phyloP scores from a whole-genome alignment of 2,797 vertebrate species.

The Botia kubotai region DNA sequence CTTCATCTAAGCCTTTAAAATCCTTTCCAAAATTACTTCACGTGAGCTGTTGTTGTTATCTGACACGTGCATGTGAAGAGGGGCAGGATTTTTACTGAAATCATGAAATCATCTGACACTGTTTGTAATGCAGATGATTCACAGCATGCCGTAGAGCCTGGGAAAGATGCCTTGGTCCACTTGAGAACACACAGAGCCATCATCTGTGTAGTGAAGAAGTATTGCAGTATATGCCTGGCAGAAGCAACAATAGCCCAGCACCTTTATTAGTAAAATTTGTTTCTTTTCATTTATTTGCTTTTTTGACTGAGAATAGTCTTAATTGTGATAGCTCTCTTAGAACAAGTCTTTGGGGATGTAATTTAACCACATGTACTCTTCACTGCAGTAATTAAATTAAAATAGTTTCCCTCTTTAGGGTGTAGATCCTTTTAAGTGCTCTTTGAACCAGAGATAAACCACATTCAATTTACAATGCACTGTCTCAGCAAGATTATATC shows the following conservation, averaged over 20 bases:
- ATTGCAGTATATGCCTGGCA: not conserved
- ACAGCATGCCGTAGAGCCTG: not conserved
- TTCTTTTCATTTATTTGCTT: not conserved
- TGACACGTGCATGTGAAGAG: constrained; percentile 3
- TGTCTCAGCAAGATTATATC: constrained; percentile 58
- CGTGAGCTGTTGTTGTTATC: not conserved
- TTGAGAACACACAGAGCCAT: not conserved
- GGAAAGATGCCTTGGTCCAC: not conserved
- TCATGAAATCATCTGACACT: constrained; percentile 1
- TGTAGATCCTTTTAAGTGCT: constrained; percentile 75
- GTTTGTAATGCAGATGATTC: constrained; percentile 21
- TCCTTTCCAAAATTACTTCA: constrained; percentile 28
- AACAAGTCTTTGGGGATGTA: constrained; percentile 48
- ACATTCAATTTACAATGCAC: constrained; percentile 55
- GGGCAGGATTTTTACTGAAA: not conserved
- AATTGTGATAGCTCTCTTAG: not conserved
- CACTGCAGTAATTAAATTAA: constrained; percentile 64
- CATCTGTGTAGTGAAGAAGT: not conserved
- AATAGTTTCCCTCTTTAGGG: constrained; percentile 62
- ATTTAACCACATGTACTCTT: constrained; percentile 50
- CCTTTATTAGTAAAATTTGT: not conserved
- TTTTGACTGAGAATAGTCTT: not conserved
- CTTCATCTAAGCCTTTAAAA: constrained; percentile 10
- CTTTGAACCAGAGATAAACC: constrained; percentile 59
- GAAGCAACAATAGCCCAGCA: not conserved